Percentiles rank a stretch among this genome's conserved stretches.
Conservation (phyloP, 2,113 vertebrate genomes). For the Edolisoma coerulescens region DNA sequence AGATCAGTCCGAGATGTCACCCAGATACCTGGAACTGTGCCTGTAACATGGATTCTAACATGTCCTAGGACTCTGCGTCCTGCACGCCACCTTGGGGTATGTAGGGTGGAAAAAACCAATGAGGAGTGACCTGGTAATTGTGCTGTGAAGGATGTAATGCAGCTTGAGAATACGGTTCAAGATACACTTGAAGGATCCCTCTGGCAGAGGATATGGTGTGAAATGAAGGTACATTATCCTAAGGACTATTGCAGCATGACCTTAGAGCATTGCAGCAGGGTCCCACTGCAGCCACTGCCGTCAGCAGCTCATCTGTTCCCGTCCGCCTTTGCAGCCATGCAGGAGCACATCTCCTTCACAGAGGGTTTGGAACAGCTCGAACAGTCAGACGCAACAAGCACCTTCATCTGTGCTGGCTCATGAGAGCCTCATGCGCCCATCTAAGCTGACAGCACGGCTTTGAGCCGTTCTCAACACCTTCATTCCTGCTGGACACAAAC, state of each 20-base stretch:
- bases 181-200: not conserved
- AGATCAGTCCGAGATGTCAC: not conserved
- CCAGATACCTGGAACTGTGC: not conserved
- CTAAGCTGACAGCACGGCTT: not conserved
- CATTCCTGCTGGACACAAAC: not conserved
- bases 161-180: not conserved
- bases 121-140: not conserved
- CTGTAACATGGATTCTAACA: not conserved
- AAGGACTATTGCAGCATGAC: not conserved
- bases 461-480: fast-evolving
- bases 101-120: not conserved
- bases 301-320: not conserved
- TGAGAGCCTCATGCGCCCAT: not conserved
- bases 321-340: fast-evolving
- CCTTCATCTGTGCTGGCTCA: not conserved
- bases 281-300: not conserved
- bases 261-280: not conserved
- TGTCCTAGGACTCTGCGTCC: not conserved
- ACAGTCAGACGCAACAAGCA: not conserved
- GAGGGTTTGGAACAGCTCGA: not conserved
- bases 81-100: fast-evolving
- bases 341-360: not conserved
- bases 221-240: not conserved
- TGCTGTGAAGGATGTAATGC: not conserved
- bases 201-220: not conserved